A percentile compares a stretch with the other conserved stretches of the same genome.
phyloP scores from a whole-genome alignment of 2,797 vertebrate genomes.

The Parotocinclus haroldoi region DNA sequence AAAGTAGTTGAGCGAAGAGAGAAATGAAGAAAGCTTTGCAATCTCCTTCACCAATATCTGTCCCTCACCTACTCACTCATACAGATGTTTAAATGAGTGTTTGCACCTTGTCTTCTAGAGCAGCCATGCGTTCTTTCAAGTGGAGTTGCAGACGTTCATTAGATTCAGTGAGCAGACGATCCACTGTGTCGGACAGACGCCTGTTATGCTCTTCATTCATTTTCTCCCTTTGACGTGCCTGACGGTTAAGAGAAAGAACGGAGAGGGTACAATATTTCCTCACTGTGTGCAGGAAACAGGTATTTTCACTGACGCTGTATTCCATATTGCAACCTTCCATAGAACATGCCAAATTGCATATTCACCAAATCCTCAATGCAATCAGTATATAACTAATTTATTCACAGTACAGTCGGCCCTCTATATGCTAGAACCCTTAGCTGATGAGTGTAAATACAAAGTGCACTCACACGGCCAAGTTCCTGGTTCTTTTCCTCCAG shows the following conservation, averaged over 20 bases:
- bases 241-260: slow-evolving; percentile 11
- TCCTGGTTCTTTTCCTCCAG: slow-evolving; percentile 97
- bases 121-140: slow-evolving; percentile 93
- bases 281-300: no score
- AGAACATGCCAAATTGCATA: no score
- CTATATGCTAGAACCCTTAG: no score
- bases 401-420: no score
- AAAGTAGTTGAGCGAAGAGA: no score
- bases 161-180: slow-evolving; percentile 90
- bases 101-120: slow-evolving; percentile 89
- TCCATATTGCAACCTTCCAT: no score
- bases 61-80: not conserved
- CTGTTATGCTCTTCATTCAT: slow-evolving; percentile 98
- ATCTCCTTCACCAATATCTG: no score
- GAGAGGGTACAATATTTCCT: not conserved
- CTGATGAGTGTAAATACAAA: not conserved
- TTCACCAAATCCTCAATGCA: no score
- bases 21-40: no score
- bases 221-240: slow-evolving; percentile 94
- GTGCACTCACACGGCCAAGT: slow-evolving; percentile 78
- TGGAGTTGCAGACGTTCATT: slow-evolving; percentile 94
- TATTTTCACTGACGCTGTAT: no score
- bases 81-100: not conserved
- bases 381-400: no score
- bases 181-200: slow-evolving; percentile 90